Conservation (phyloP, 2,797 vertebrate species). For the Octomys mimax region DNA sequence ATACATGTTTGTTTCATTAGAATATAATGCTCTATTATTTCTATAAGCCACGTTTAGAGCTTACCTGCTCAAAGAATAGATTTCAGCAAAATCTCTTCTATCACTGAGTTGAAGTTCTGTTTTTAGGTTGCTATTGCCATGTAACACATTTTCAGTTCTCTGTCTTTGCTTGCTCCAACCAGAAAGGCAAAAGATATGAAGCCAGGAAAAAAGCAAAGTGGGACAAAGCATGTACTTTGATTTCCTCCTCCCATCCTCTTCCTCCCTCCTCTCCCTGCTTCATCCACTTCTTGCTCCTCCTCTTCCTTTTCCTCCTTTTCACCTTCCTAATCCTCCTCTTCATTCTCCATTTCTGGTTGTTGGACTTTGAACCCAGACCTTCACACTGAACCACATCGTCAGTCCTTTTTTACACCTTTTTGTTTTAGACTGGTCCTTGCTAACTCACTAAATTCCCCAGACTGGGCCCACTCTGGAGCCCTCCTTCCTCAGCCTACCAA, state of each 20-base stretch:
- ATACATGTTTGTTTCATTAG: not conserved
- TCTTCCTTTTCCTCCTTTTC: not conserved
- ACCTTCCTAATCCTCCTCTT: too few species aligned
- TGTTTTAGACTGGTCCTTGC: not conserved
- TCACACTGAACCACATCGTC: not conserved
- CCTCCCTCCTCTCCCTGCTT: not conserved
- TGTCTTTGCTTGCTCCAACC: slow-evolving; percentile 34
- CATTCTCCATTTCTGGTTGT: not conserved
- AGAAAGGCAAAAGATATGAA: not conserved
- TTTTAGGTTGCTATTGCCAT: not conserved
- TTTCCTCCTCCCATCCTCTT: not conserved
- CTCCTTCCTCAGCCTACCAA: not conserved
- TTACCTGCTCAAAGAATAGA: not conserved
- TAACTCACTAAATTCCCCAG: not conserved
- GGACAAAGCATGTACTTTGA: not conserved
- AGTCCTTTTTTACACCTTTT: not conserved
- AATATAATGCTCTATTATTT: not conserved
- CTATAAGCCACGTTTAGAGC: not conserved
- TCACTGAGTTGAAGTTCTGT: not conserved
- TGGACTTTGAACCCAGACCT: not conserved
- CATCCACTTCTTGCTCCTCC: not conserved
- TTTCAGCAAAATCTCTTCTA: not conserved
- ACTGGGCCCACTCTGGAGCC: not conserved
- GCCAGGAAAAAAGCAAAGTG: slow-evolving; percentile 44
- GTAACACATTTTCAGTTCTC: not conserved